Evolutionary conservation across 2,113 vertebrate genomes (phyloP).

Genomic region (Heptranchias perlo): DNA sequence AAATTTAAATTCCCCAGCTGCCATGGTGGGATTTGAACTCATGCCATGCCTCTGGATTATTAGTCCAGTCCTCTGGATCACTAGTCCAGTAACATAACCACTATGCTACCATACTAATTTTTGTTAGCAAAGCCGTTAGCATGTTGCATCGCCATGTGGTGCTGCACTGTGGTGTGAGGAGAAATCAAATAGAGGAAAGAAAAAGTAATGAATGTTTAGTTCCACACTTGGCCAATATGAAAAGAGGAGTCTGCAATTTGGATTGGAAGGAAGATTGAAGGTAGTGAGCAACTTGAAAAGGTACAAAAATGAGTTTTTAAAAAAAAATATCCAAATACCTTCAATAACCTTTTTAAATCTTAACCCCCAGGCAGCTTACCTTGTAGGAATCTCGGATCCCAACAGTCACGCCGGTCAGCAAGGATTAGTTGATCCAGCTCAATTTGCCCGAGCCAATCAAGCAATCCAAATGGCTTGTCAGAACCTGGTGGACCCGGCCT

Average conservation of each 20-base stretch:
- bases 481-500: constrained; percentile 88
- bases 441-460: constrained; percentile 93
- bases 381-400: constrained; percentile 86
- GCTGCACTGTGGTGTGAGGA: no score
- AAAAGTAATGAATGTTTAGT: background rate
- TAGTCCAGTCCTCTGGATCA: no score
- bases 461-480: constrained; percentile 98
- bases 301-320: background rate
- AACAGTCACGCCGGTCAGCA: constrained; percentile 91
- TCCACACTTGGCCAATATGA: background rate
- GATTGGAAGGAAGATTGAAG: background rate
- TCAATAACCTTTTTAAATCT: background rate
- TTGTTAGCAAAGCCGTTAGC: background rate
- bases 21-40: no score
- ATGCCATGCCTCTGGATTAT: no score
- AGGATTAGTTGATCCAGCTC: constrained; percentile 88
- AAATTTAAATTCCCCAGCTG: no score
- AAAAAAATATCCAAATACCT: background rate
- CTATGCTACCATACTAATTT: no score
- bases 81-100: no score
- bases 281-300: background rate
- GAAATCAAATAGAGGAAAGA: no score
- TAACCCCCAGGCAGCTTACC: constrained; percentile 74
- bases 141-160: background rate
- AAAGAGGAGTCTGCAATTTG: background rate